These are phyloP conservation scores for Tortrix viridana DNA, from an alignment of 2,888 invertebrate species.

Conservation along the genomic window DNA sequence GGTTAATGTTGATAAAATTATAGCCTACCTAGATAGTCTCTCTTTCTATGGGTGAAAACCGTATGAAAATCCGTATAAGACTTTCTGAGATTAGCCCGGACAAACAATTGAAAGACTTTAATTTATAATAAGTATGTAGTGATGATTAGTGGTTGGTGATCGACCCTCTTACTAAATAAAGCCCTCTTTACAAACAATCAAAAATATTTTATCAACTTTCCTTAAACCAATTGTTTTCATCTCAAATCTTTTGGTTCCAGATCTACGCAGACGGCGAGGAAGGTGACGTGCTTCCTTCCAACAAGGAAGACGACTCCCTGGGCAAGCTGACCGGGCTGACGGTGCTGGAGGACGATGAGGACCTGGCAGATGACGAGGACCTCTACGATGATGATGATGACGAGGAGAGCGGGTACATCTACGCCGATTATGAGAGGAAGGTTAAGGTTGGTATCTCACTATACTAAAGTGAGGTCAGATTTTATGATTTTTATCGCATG, in stretches of 20 bases:
- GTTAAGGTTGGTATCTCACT: slow-evolving; percentile 56
- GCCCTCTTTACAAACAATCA: too few relatives aligned
- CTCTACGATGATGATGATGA: slow-evolving; percentile 61
- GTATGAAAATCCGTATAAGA: too few relatives aligned
- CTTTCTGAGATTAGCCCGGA: too few relatives aligned
- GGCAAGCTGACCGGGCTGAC: slow-evolving; percentile 72
- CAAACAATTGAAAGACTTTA: too few relatives aligned
- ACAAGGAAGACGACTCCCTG: slow-evolving; percentile 52
- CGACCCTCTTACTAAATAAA: too few relatives aligned
- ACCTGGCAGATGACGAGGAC: slow-evolving; percentile 66
- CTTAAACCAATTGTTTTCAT: too few relatives aligned
- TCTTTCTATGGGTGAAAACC: too few relatives aligned
- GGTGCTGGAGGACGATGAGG: slow-evolving; percentile 67
- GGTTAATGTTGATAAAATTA: too few relatives aligned
- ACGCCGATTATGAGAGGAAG: slow-evolving; percentile 67
- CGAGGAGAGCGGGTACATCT: slow-evolving; percentile 74
- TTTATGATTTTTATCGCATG: neutral
- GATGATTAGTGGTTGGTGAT: too few relatives aligned
- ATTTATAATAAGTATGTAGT: too few relatives aligned
- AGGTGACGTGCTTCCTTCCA: slow-evolving; percentile 45
- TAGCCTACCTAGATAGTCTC: too few relatives aligned
- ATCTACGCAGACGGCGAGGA: slow-evolving; percentile 74
- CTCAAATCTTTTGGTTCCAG: slow-evolving; percentile 49
- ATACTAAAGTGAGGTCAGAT: neutral
- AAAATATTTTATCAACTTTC: too few relatives aligned